These are phyloP conservation scores for Drosophila tripunctata DNA, from an alignment of 2,888 invertebrate species.

Conservation along the genomic window DNA sequence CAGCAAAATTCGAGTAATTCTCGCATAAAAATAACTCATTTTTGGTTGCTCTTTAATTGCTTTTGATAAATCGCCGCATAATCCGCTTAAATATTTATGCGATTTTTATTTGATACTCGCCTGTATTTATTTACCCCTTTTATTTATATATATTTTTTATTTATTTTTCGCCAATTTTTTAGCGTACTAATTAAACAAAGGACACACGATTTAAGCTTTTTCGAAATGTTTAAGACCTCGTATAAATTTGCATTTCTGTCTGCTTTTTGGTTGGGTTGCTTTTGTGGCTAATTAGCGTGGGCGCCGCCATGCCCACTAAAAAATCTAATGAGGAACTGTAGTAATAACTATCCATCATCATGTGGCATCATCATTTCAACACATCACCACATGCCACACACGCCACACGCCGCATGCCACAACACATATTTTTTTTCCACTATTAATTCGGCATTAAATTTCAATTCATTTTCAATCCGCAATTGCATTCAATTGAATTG, in stretches of 20 bases:
- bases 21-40: slow-evolving; percentile 46
- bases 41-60: slow-evolving; percentile 71
- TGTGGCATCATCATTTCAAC: slow-evolving; percentile 40
- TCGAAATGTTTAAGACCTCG: slow-evolving; percentile 47
- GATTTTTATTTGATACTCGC: slow-evolving; percentile 29
- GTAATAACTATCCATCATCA: slow-evolving; percentile 38
- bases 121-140: slow-evolving; percentile 3
- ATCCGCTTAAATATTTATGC: slow-evolving; percentile 73
- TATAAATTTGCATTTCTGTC: slow-evolving; percentile 67
- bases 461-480: slow-evolving; percentile 68
- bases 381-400: slow-evolving; percentile 19
- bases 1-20: slow-evolving; percentile 41
- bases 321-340: slow-evolving; percentile 23
- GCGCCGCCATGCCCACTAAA: slow-evolving; percentile 46
- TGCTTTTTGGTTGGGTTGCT: slow-evolving; percentile 16
- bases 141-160: neutral
- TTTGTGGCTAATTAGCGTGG: slow-evolving; percentile 61
- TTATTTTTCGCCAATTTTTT: slow-evolving; percentile 57
- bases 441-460: slow-evolving; percentile 74
- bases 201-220: slow-evolving; percentile 62
- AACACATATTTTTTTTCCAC: slow-evolving; percentile 64
- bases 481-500: slow-evolving; percentile 62
- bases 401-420: slow-evolving; percentile 54
- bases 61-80: slow-evolving; percentile 78
- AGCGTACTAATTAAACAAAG: slow-evolving; percentile 75